Evolutionary conservation across 2,797 vertebrate species (phyloP), one percentile per base, ranked within the genome.

Genomic region (Corythornis leucogaster): DNA sequence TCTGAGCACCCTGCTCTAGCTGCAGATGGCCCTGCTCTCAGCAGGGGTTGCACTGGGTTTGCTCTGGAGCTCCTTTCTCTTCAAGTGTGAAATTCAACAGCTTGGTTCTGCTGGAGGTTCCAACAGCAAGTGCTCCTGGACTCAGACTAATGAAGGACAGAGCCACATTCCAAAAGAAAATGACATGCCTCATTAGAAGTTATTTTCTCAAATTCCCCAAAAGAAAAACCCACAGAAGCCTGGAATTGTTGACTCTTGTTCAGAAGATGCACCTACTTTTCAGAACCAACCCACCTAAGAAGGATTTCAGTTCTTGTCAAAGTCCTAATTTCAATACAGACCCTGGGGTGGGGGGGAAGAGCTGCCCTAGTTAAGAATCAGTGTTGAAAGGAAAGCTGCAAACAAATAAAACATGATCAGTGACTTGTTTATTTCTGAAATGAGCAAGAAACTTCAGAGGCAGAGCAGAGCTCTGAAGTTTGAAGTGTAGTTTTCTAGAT

Each of bases 331-430:
- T 96, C 92, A 94, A 59, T 54, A 78, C 46, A 94, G 84, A 80
- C 87, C 69, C 71, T 4, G n/a, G 62, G 12, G 33, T 15, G 26
- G 64, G 22, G 11, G 38, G 30, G 40, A 38, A 87, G 80, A 87
- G 80, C 70, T 95, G 96, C 30, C 95, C 95, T 93, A 95, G 81
- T 95, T 96, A 92, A 87, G 90, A 40, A 87, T 38, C 13, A 30
- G 69, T 14, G 62, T 85, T 92, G 89, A 93, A 95, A 93, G 90
- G 55, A 80, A 91, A 91, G 80, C 88, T 70, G 80, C 90, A 90
- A 95, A 84, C 93, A 92, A 92, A 90, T 85, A 74, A 92, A 95
- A 90, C 88, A 91, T 43, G 55, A 95, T 78, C 78, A 61, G 43
- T 1, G 31, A 77, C 53, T 87, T 94, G 91, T 95, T 96, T 95